A percentile compares a stretch with the other conserved stretches of the same genome.
phyloP scores from a whole-genome alignment of 2,888 invertebrate species.

The Ochropacha duplaris region DNA sequence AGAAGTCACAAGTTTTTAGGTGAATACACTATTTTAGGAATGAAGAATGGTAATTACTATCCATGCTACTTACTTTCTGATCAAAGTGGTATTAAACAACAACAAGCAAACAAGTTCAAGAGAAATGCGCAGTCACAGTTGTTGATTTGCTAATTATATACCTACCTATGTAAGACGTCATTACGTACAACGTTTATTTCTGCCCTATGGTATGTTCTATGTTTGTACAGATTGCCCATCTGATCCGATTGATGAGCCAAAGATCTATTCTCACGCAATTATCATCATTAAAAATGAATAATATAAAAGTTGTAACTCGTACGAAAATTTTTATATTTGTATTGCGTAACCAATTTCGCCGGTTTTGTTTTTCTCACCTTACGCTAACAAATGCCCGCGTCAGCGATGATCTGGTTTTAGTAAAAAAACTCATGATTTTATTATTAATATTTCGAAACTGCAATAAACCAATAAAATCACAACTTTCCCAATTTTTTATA shows the following conservation, averaged over 20 bases:
- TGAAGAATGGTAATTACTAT: neutral
- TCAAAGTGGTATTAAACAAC: neutral
- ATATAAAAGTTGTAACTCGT: neutral
- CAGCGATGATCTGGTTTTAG: slow-evolving; percentile 50
- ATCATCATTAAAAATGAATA: too few species aligned
- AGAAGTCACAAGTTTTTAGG: too few species aligned
- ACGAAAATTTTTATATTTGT: too few species aligned
- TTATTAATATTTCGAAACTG: slow-evolving; percentile 2
- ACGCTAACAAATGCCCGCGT: slow-evolving; percentile 56
- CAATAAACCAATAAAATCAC: slow-evolving; percentile 7
- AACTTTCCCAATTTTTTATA: neutral
- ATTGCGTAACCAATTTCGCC: slow-evolving; percentile 66
- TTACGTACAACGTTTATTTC: neutral
- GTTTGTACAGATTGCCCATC: too few species aligned
- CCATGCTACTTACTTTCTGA: neutral
- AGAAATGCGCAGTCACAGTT: neutral
- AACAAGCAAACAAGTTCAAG: neutral
- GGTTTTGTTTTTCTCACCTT: slow-evolving; percentile 47
- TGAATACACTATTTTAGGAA: too few species aligned
- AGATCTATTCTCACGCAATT: neutral
- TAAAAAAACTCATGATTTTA: slow-evolving; percentile 62
- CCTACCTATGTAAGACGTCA: neutral
- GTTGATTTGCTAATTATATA: neutral
- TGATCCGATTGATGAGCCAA: neutral
- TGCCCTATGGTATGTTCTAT: too few species aligned